A percentile compares a stretch with the other conserved stretches of the same genome.
Conservation (phyloP, 2,888 invertebrate genomes). For the Creontiades dilutus region DNA sequence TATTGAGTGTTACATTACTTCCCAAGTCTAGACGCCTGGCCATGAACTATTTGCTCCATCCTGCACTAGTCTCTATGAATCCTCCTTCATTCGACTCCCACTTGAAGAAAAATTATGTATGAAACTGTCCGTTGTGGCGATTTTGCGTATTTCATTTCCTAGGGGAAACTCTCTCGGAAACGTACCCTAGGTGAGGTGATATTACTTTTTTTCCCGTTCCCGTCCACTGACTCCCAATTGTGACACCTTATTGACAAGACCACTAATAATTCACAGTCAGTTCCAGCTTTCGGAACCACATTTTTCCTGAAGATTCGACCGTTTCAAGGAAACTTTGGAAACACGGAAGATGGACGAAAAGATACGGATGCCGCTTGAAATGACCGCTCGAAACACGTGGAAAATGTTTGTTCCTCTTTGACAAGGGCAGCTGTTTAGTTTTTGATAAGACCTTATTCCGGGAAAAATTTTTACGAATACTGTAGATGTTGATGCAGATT, state of each 20-base stretch:
- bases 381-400: not conserved
- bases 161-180: no score
- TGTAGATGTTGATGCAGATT: no score
- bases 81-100: no score
- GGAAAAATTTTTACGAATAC: no score
- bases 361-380: not conserved
- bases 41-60: not conserved
- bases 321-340: not conserved
- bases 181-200: no score
- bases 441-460: no score
- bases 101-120: no score
- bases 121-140: no score
- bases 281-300: not conserved
- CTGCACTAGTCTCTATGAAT: no score
- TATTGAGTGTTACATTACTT: not conserved
- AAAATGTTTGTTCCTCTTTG: not conserved
- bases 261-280: slow-evolving; percentile 5
- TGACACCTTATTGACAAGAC: not conserved
- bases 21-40: not conserved
- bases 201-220: not conserved
- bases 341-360: not conserved
- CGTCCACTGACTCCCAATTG: not conserved
- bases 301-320: not conserved
- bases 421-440: no score
- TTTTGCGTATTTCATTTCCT: no score